Evolutionary conservation across 2,888 invertebrate species (phyloP).

Genomic region (Drosophila peninsularis): DNA sequence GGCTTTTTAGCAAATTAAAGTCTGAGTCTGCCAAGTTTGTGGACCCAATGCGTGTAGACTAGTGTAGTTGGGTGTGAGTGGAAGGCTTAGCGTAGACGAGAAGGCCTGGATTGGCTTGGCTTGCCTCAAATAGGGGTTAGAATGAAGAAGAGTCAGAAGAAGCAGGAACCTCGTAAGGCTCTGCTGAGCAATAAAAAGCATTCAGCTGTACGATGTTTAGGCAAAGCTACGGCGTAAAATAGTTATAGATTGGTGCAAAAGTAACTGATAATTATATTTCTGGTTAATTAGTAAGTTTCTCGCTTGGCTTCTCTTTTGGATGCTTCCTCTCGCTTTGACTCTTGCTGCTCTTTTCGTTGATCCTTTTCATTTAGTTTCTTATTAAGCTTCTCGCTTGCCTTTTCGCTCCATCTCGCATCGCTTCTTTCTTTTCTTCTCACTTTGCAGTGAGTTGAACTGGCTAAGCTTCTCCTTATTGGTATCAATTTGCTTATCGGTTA

Average conservation of each 20-base stretch:
- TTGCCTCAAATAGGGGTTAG: background rate
- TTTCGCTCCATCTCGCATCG: too few species aligned
- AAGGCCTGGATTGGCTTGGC: slow-evolving; percentile 4
- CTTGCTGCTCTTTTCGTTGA: too few species aligned
- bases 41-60: background rate
- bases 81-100: slow-evolving; percentile 11
- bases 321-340: background rate
- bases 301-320: background rate
- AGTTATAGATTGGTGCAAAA: background rate
- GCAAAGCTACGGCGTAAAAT: background rate
- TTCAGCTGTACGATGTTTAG: background rate
- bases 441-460: background rate
- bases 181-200: background rate
- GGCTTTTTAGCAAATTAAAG: slow-evolving; percentile 72
- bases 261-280: background rate
- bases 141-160: background rate
- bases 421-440: background rate
- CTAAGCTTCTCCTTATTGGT: background rate
- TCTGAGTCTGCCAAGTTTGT: slow-evolving; percentile 36
- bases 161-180: background rate
- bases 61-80: slow-evolving; percentile 9
- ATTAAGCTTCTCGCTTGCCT: too few species aligned
- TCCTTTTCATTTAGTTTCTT: too few species aligned
- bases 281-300: background rate
- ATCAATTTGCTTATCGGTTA: too few species aligned